phyloP scores from a whole-genome alignment of 1,140 invertebrate species.

The Drosophila yakuba region DNA sequence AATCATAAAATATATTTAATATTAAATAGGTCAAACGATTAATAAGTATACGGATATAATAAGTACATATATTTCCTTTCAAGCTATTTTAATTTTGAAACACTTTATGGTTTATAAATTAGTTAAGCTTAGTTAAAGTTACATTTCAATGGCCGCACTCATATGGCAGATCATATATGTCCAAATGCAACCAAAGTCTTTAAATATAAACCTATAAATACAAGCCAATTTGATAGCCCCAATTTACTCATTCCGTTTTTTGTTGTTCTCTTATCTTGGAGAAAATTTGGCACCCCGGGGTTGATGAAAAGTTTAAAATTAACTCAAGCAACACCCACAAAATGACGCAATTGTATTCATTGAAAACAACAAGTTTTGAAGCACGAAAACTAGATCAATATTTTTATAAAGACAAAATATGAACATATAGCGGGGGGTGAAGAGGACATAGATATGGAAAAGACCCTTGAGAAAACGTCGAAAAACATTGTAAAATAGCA shows the following conservation, averaged over 20 bases:
- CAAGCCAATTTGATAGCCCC: slow-evolving; percentile 20
- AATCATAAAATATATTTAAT: too few species aligned
- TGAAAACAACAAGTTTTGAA: slow-evolving; percentile 53
- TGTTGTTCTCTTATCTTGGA: slow-evolving; percentile 33
- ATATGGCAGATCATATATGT: not conserved
- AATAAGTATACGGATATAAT: too few species aligned
- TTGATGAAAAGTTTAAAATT: slow-evolving; percentile 42
- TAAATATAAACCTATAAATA: slow-evolving; percentile 25
- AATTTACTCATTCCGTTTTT: not conserved
- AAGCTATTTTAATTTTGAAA: too few species aligned
- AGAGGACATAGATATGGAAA: slow-evolving; percentile 23
- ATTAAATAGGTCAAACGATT: too few species aligned
- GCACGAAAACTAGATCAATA: slow-evolving; percentile 20
- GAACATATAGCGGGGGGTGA: not conserved
- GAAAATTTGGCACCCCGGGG: slow-evolving; percentile 22
- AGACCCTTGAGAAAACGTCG: slow-evolving; percentile 36
- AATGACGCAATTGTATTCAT: slow-evolving; percentile 70
- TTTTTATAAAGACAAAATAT: slow-evolving; percentile 15
- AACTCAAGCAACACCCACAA: slow-evolving; percentile 61
- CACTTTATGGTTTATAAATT: too few species aligned
- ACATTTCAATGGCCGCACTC: not conserved
- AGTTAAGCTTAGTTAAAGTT: not conserved
- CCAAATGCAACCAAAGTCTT: not conserved
- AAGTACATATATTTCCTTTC: too few species aligned
- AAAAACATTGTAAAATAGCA: slow-evolving; percentile 36